These are phyloP conservation scores for Ethmia dodecea DNA, from an alignment of 2,888 invertebrate genomes.

Conservation along the genomic window DNA sequence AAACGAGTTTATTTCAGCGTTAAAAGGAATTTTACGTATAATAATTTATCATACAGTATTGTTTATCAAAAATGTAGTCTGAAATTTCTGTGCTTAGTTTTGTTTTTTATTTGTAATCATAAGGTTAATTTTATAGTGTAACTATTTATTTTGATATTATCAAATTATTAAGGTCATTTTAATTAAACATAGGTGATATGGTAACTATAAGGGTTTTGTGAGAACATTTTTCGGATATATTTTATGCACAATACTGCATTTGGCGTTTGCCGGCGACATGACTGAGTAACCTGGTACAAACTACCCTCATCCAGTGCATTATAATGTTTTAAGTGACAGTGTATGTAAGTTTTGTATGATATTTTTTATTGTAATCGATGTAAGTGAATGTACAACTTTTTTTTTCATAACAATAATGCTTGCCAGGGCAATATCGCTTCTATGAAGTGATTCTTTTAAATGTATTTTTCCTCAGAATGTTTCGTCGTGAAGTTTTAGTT, in stretches of 20 bases:
- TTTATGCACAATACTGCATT: slow-evolving; percentile 65
- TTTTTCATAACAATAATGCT: slow-evolving; percentile 42
- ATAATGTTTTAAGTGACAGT: slow-evolving; percentile 54
- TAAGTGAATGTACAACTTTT: slow-evolving; percentile 51
- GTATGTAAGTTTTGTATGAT: slow-evolving; percentile 65
- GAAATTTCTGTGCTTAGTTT: background rate
- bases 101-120: slow-evolving; percentile 8
- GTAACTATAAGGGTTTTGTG: slow-evolving; percentile 42
- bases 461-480: slow-evolving; percentile 25
- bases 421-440: slow-evolving; percentile 61
- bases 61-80: too few relatives aligned
- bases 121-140: slow-evolving; percentile 29
- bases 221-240: slow-evolving; percentile 42
- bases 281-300: slow-evolving; percentile 65
- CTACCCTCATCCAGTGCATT: slow-evolving; percentile 68
- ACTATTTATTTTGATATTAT: slow-evolving; percentile 60
- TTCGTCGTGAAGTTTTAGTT: slow-evolving; percentile 12
- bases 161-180: slow-evolving; percentile 26
- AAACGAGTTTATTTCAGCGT: too few relatives aligned
- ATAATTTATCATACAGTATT: too few relatives aligned
- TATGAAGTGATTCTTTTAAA: slow-evolving; percentile 53
- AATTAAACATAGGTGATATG: slow-evolving; percentile 22
- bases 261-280: slow-evolving; percentile 43
- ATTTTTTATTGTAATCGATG: slow-evolving; percentile 45
- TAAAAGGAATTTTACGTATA: too few relatives aligned